Conservation (phyloP, 2,888 invertebrate genomes). For the Orthosia gracilis region DNA sequence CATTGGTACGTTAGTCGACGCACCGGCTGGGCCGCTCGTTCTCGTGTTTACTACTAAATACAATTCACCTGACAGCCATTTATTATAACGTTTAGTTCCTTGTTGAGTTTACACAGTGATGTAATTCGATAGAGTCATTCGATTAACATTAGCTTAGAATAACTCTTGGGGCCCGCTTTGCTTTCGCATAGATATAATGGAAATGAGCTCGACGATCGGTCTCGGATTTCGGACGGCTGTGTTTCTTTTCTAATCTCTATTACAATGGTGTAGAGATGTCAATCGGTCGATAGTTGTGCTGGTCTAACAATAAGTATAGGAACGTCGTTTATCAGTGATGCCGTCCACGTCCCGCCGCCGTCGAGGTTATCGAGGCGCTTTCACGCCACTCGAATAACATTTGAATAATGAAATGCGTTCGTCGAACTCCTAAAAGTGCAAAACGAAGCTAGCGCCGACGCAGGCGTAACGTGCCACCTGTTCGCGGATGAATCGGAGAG, state of each 20-base stretch:
- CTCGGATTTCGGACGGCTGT: slow-evolving; percentile 68
- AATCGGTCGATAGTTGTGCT: slow-evolving; percentile 69
- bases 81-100: slow-evolving; percentile 64
- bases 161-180: slow-evolving; percentile 72
- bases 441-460: slow-evolving; percentile 76
- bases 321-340: slow-evolving; percentile 81
- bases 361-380: slow-evolving; percentile 87
- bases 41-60: slow-evolving; percentile 69
- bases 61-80: slow-evolving; percentile 67
- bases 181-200: slow-evolving; percentile 78
- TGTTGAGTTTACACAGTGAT: slow-evolving; percentile 70
- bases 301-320: slow-evolving; percentile 69
- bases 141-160: slow-evolving; percentile 78
- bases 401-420: slow-evolving; percentile 88
- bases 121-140: slow-evolving; percentile 75
- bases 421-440: slow-evolving; percentile 87
- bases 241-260: slow-evolving; percentile 74
- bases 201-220: slow-evolving; percentile 74
- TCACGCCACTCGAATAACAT: slow-evolving; percentile 88
- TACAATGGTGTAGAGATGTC: slow-evolving; percentile 71
- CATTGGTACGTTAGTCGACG: slow-evolving; percentile 71
- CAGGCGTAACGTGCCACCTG: slow-evolving; percentile 81
- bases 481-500: slow-evolving; percentile 70
- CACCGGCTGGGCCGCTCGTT: slow-evolving; percentile 30
- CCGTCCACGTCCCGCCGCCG: slow-evolving; percentile 80